Conservation (phyloP, 2,797 vertebrate genomes). For the Parauchenoglanis ngamensis region DNA sequence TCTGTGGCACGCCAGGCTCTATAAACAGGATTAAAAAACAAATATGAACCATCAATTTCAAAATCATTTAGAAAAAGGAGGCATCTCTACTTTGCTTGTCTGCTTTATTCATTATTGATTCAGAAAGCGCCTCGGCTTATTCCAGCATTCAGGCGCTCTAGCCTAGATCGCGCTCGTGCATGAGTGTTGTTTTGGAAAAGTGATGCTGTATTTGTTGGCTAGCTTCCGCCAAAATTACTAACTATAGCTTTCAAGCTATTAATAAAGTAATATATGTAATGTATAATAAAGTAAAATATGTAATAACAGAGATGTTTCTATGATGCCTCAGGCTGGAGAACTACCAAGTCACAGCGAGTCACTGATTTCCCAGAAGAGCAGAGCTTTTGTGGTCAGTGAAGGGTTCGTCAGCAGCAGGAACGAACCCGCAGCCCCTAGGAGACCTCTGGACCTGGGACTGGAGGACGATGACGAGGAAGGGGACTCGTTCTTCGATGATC, state of each 20-base stretch:
- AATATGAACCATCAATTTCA: not conserved
- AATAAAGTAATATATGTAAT: not conserved
- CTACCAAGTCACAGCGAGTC: slow-evolving; percentile 64
- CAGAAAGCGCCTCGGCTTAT: not conserved
- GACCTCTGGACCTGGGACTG: slow-evolving; percentile 63
- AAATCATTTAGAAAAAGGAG: not conserved
- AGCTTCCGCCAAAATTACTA: not conserved
- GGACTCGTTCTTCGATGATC: slow-evolving; percentile 96
- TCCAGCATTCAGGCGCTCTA: not conserved
- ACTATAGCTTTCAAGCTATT: not conserved
- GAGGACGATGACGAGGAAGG: slow-evolving; percentile 69
- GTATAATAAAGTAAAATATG: too few species aligned
- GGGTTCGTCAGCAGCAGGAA: slow-evolving; percentile 48
- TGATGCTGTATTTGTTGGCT: not conserved
- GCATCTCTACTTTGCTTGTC: not conserved
- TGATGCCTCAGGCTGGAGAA: slow-evolving; percentile 64
- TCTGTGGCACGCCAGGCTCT: not conserved
- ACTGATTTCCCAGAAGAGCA: slow-evolving; percentile 69
- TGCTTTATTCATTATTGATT: not conserved
- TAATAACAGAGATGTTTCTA: not conserved
- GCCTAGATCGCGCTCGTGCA: not conserved
- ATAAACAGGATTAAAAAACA: not conserved
- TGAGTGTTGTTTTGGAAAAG: not conserved
- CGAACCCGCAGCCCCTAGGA: slow-evolving; percentile 56
- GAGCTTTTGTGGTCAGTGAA: slow-evolving; percentile 64